Base-by-base conservation (phyloP, 2,888 invertebrate species). In the Eulithis testata region DNA sequence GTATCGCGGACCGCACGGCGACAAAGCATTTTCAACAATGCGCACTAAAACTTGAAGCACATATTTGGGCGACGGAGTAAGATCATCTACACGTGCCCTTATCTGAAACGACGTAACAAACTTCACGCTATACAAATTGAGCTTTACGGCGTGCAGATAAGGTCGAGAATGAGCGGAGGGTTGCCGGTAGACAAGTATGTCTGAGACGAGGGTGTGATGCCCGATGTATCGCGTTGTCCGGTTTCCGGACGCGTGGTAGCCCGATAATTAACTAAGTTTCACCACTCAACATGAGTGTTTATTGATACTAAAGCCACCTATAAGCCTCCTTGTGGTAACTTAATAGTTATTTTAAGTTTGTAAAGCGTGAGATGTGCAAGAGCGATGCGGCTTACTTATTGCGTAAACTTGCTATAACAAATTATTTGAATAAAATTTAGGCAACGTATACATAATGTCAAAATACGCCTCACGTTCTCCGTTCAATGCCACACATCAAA, bases 211-310 rank as follows among this genome's bases (percentile, higher is more conserved):
- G 91, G 91, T 90, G 84, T 81, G 84, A 83, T 79, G 77, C 77
- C 74, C 83, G 81, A 85, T 85, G 88, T 89, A 91, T 91, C 88
- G 85, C 83, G 89, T 87, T 88, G 92, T 91, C 93, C 92, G 92
- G 92, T 91, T 91, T 92, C 91, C 92, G 90, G 90, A 83, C 86
- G 72, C 86, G 71, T 76, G 83, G 82, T 83, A 76, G 80, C 78
- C 58, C 65, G 82, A 84, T 91, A 91, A 91, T 92, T 91, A 91
- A 91, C 89, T 87, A 91, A 91, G 89, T 91, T 91, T 86, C 78
- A 73, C 73, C 77, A 76, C 76, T 79, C 72, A 71, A 69, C 69
- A 74, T 74, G 75, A 77, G 79, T 78, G 75, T 76, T 76, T 80
- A 71, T 68, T 60, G 69, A 68, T 69, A 66, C 61, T 69, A 43